Evolutionary conservation across 2,113 vertebrate species (phyloP).

Genomic region (Silurus asotus): DNA sequence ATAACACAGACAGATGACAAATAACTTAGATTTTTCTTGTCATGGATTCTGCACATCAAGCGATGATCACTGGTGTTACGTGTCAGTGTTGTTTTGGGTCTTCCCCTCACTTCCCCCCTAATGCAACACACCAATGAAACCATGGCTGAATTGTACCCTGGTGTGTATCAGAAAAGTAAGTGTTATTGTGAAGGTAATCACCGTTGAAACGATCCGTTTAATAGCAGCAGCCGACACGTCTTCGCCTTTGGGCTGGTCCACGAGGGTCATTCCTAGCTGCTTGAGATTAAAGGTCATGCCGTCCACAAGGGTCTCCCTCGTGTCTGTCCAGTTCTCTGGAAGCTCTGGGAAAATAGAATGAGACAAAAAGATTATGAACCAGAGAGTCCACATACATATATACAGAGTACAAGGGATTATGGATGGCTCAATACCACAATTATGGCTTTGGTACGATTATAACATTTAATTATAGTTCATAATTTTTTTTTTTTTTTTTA

Average conservation of each 20-base stretch:
- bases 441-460: no score
- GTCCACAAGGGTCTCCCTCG: slow-evolving; percentile 86
- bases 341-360: slow-evolving; percentile 73
- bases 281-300: slow-evolving; percentile 94
- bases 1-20: neutral
- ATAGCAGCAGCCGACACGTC: slow-evolving; percentile 86
- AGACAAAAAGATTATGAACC: neutral
- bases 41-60: neutral
- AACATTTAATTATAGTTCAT: no score
- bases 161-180: neutral
- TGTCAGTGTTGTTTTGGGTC: neutral
- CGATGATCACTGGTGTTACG: neutral
- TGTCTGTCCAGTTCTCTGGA: slow-evolving; percentile 95
- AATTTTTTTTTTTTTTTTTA: no score
- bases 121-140: neutral
- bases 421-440: no score
- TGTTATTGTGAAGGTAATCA: slow-evolving; percentile 49
- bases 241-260: slow-evolving; percentile 94
- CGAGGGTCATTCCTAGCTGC: slow-evolving; percentile 91
- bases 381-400: neutral
- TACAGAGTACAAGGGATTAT: neutral
- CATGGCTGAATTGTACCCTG: neutral
- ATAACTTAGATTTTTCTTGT: neutral
- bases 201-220: slow-evolving; percentile 89
- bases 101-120: no score